phyloP scores from a whole-genome alignment of 2,113 vertebrate genomes.

The Alethe diademata region DNA sequence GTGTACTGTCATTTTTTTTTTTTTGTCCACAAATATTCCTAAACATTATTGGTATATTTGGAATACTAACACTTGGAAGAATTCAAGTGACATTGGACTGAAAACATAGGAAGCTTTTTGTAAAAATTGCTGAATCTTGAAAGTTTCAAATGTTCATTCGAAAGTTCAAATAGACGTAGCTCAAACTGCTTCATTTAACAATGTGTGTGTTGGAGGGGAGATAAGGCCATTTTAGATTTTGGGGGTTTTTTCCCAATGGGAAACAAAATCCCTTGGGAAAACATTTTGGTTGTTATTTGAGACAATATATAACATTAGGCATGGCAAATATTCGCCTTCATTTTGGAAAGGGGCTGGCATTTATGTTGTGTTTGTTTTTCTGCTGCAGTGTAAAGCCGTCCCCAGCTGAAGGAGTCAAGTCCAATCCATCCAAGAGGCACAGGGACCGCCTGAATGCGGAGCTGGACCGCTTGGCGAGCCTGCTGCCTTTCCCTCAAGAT shows the following conservation, averaged over 20 bases:
- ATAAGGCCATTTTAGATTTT: background rate
- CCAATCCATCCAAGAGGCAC: conserved; percentile 87
- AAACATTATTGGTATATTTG: background rate
- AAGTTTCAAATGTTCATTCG: background rate
- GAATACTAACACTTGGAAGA: background rate
- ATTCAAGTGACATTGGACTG: background rate
- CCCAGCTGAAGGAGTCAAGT: conserved; percentile 79
- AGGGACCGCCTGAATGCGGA: conserved; percentile 85
- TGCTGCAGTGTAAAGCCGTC: conserved; percentile 73
- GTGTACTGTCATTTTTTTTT: background rate
- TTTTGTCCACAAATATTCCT: background rate
- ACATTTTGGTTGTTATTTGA: background rate
- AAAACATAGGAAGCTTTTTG: background rate
- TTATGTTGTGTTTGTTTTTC: background rate
- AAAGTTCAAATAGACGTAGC: background rate
- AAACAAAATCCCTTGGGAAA: background rate
- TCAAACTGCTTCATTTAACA: background rate
- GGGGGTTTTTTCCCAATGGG: no score
- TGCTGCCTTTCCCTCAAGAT: conserved; percentile 84
- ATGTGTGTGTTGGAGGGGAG: background rate
- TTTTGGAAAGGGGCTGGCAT: background rate
- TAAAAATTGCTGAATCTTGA: background rate
- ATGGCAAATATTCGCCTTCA: background rate
- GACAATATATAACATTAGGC: background rate
- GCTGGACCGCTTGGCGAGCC: conserved; percentile 82